A percentile compares a stretch with the other conserved stretches of the same genome.
Conservation (phyloP, 2,888 invertebrate species). For the Himalopsyche japonica region DNA sequence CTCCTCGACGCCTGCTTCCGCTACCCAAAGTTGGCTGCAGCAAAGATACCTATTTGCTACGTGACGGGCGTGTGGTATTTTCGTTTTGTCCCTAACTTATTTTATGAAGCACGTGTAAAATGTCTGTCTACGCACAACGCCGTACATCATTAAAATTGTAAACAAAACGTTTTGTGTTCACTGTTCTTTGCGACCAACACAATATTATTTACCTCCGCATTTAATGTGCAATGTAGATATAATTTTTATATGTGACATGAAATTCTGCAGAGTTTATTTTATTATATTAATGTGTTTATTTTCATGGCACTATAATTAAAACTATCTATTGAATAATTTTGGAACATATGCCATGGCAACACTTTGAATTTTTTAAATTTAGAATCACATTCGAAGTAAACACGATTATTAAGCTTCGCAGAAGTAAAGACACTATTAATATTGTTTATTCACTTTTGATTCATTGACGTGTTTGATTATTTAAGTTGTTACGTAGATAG, state of each 20-base stretch:
- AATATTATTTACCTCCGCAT: background rate
- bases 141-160: conserved; percentile 12
- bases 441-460: no score
- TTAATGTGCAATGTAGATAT: background rate
- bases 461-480: no score
- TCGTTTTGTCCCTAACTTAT: conserved; percentile 18
- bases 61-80: conserved; percentile 30
- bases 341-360: no score
- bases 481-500: no score
- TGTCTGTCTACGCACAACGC: background rate
- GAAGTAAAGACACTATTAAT: no score
- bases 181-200: background rate
- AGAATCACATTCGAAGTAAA: background rate
- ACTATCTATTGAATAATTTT: no score
- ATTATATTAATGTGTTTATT: no score
- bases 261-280: no score
- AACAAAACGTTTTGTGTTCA: conserved; percentile 17
- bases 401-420: no score
- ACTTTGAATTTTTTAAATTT: no score
- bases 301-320: no score
- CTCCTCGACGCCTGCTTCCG: conserved; percentile 31
- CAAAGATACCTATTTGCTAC: background rate
- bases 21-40: conserved; percentile 25
- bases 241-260: background rate
- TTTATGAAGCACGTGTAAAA: conserved; percentile 18